Base-by-base conservation (phyloP, 92 coral and sea anemone genomes). In the Epizoanthus rinbou region DNA sequence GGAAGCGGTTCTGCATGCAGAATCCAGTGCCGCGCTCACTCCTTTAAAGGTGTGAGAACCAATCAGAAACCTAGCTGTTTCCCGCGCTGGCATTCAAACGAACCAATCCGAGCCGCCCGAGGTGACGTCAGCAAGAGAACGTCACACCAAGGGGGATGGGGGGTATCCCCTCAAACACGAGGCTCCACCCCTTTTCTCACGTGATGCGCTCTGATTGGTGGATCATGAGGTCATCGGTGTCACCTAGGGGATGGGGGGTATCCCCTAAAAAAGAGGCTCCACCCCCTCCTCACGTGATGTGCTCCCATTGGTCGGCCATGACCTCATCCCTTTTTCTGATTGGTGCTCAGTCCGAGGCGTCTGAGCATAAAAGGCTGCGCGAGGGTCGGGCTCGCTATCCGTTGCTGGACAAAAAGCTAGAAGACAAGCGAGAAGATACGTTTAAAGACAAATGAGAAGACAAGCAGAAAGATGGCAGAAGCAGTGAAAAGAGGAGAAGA, bases 91-190 rank as follows among this genome's bases (percentile, higher is more conserved):
- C 68, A 63, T 63, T 63, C 68, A 63, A 63, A 63, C n/a, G 68
- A 63, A 63, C 68, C 68, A 63, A 63, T 63, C 68, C 9, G 68
- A 63, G 68, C 68, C 9, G 68, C 68, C 68, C 8, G 68, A 63
- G 3, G 25, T 63, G 68, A 63, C 68, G 68, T 63, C 68, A 63
- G 68, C 9, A 63, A 63, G 68, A 63, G 68, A 33, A 63, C 68
- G 68, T 63, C 68, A 63, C 68, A 63, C n/a, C 68, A n/a, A 63
- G 68, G 68, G 68, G 68, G 68, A 63, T 63, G 68, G 68, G 68
- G 68, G 68, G 68, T 63, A 63, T 63, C n/a, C 68, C 65, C 65
- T 59, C 65, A 63, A 63, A 63, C 68, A 63, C 68, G 68, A 63
- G 70, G 70, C 70, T 23, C 41, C 70, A 65, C 70, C 70, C 70